These are phyloP conservation scores for Carterocephalus palaemon DNA, from an alignment of 2,888 invertebrate species.

Conservation along the genomic window DNA sequence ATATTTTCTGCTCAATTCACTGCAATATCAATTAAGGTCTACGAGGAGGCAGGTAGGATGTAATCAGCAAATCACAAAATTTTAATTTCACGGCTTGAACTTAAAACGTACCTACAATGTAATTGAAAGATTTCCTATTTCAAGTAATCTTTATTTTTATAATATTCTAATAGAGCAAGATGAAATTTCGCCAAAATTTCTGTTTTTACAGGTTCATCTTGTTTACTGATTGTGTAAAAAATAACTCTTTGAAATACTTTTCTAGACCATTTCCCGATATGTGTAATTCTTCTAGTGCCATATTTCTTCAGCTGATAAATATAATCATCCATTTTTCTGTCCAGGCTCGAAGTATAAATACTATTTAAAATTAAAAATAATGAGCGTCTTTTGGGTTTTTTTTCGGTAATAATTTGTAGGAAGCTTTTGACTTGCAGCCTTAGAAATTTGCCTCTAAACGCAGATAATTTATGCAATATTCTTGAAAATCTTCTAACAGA, in stretches of 20 bases:
- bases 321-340: slow-evolving; percentile 50
- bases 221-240: slow-evolving; percentile 40
- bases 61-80: not conserved
- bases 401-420: slow-evolving; percentile 37
- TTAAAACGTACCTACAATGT: not conserved
- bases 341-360: slow-evolving; percentile 40
- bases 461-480: slow-evolving; percentile 39
- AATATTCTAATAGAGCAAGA: slow-evolving; percentile 47
- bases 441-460: slow-evolving; percentile 36
- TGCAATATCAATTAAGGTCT: too few relatives aligned
- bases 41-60: not conserved
- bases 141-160: slow-evolving; percentile 31
- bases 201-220: slow-evolving; percentile 33
- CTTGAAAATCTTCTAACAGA: slow-evolving; percentile 42
- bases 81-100: slow-evolving; percentile 10
- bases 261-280: slow-evolving; percentile 44
- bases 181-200: slow-evolving; percentile 47
- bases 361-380: slow-evolving; percentile 49
- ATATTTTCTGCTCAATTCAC: too few relatives aligned
- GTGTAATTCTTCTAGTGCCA: slow-evolving; percentile 35
- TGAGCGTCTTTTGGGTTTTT: slow-evolving; percentile 39
- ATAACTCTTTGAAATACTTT: slow-evolving; percentile 42
- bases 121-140: not conserved
- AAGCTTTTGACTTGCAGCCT: slow-evolving; percentile 42
- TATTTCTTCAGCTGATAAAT: slow-evolving; percentile 47